Base-by-base conservation (phyloP, 2,113 vertebrate species). In the Cryptomyrus ogoouensis region DNA sequence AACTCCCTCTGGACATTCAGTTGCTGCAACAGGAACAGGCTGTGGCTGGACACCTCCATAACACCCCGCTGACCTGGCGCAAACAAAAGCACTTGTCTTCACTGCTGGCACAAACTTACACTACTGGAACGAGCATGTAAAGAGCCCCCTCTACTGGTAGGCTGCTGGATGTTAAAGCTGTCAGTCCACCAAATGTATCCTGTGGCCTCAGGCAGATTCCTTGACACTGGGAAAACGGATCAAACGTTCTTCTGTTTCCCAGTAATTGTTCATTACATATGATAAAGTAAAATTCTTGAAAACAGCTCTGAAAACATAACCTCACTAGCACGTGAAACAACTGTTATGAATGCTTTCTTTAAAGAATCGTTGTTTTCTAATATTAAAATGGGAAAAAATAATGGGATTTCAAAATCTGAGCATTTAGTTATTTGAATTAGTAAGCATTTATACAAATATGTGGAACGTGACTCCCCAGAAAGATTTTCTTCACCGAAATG, bases 1-100 rank as follows among this genome's bases (percentile, higher is more conserved):
- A 99, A 99, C 95, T 99, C 98, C 83, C 98, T 95, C 94, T 99
- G 98, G 92, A 98, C 97, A 91, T 99, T 99, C 91, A 99, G 96
- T 95, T 99, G 98, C 95, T 99, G 98, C 91, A 99, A 96, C 92
- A 99, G 98, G 92, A 98, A 97, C 93, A 98, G 93, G 93, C 98
- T 98, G 94, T 99, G 98, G 91, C 96, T 94, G 21, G 96, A 95
- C 50, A 97, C 96, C 62, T 98, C 98, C 98, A 99, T 98, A 91
- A 90, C 90, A 94, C 83, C 84, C 47, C 47, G 62, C 88, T 84
- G 50, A 87, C 90, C 90, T 91, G 83, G 47, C 83, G 83, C 88
- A 91, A 44, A 42, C 46, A 27, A n/a, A 50, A 46, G 13, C 46
- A 80, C 70, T 19, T 0, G 9, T 90, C 88, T 91, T 92, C 53